Evolutionary conservation across 2,888 invertebrate genomes (phyloP), one percentile per base, ranked within the genome.

Genomic region (Leptothorax acervorum): DNA sequence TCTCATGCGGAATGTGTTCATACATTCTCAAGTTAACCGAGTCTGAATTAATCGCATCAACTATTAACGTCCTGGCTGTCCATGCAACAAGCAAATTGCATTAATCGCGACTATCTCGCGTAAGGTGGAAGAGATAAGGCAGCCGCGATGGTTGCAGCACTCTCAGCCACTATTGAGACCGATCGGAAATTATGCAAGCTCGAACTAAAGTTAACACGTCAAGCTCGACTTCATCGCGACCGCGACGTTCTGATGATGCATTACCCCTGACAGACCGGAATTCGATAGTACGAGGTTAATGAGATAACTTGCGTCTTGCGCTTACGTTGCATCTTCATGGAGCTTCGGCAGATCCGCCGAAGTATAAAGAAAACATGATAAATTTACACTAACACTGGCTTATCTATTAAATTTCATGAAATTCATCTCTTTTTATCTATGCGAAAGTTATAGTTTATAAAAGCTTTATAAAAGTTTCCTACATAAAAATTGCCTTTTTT

Each of bases 1-100:
- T 53, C 63, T n/a, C 31, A 48, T 11, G n/a, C n/a, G 12, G 23
- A 68, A 70, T 42, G 15, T 2, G 18, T 55, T 53, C 28, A 53
- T 68, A 66, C n/a, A 53, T 78, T 55, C 70, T 18, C 23, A 28
- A 81, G 48, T 84, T 88, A 88, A 85, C 73, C 83, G 63, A 83
- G 65, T 82, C 42, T 48, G 73, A 73, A 68, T 75, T 87, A 87
- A 87, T 86, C 88, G 83, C 84, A 84, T 88, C 87, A 74, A 89
- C 76, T 85, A 89, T 89, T 82, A 89, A 85, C 83, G 76, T 68
- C 66, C 42, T 75, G 53, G 83, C 71, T 71, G 51, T 83, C 83
- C 51, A 12, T 51, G 82, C 79, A 79, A 18, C 89, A 75, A 66
- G 71, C 42, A 70, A 68, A 82, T 73, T 63, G 78, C 82, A 87